Percentiles rank a stretch among this genome's conserved stretches.
Evolutionary conservation across 2,888 invertebrate species (phyloP).

Genomic region (Apeira syringaria): DNA sequence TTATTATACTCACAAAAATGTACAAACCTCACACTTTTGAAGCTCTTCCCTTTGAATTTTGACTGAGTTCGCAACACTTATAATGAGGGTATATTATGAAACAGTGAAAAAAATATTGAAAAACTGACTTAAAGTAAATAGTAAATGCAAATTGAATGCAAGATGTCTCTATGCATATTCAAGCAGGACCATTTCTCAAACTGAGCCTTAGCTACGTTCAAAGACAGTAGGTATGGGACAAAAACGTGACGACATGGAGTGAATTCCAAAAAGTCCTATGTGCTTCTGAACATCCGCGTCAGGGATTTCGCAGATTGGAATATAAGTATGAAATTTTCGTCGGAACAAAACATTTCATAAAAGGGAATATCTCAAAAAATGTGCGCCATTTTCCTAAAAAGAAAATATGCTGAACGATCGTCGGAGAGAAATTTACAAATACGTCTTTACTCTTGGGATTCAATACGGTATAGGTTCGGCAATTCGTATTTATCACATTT

Average conservation of each 20-base stretch:
- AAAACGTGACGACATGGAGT: conserved; percentile 15
- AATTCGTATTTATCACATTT: conserved; percentile 32
- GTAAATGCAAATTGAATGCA: no score
- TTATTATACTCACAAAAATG: no score
- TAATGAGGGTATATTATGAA: no score
- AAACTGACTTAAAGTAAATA: no score
- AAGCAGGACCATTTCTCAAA: no score
- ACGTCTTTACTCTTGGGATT: conserved; percentile 30
- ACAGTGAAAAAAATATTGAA: no score
- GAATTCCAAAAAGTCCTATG: conserved; percentile 14
- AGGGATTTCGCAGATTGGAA: conserved; percentile 24
- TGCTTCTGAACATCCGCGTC: conserved; percentile 20
- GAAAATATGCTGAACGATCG: conserved; percentile 27
- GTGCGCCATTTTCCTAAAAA: conserved; percentile 32
- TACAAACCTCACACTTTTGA: no score
- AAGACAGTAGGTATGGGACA: no score
- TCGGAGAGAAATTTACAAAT: conserved; percentile 30
- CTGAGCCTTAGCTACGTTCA: no score
- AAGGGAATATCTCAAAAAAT: conserved; percentile 25
- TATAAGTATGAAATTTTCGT: conserved; percentile 22
- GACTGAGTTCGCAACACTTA: no score
- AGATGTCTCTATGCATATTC: no score
- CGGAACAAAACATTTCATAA: conserved; percentile 27
- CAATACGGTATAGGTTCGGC: conserved; percentile 23
- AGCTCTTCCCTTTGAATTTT: no score